phyloP scores from a whole-genome alignment of 1,140 invertebrate species.

The Heliconius melpomene region DNA sequence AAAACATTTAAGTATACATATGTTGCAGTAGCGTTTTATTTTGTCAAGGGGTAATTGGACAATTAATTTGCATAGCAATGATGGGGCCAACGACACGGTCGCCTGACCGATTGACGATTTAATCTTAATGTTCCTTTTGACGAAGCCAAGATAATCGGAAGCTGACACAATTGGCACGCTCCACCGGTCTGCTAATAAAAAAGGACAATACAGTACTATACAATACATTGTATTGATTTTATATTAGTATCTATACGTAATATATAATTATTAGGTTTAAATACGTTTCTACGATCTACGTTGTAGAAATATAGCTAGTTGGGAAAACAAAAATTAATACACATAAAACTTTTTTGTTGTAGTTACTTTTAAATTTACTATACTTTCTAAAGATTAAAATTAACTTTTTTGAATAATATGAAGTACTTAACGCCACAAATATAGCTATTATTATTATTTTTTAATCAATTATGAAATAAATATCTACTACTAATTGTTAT shows the following conservation, averaged over 20 bases:
- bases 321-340: too few species aligned
- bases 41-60: conserved; percentile 9
- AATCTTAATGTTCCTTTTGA: conserved; percentile 41
- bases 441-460: too few species aligned
- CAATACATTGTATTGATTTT: background rate
- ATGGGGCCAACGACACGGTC: conserved; percentile 40
- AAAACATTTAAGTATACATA: background rate
- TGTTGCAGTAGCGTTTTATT: background rate
- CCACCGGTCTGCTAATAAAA: conserved; percentile 32
- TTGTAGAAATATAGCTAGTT: too few species aligned
- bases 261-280: background rate
- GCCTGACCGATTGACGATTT: conserved; percentile 39
- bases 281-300: too few species aligned
- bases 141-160: conserved; percentile 40
- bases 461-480: too few species aligned
- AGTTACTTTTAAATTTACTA: too few species aligned
- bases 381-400: too few species aligned
- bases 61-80: conserved; percentile 28
- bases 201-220: conserved; percentile 19
- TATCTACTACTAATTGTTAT: too few species aligned
- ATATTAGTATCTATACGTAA: background rate
- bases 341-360: too few species aligned
- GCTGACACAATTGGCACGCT: conserved; percentile 56
- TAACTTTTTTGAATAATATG: too few species aligned
- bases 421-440: too few species aligned